These are phyloP conservation scores for Trichosurus vulpecula DNA, from an alignment of 2,797 vertebrate species.

Conservation along the genomic window DNA sequence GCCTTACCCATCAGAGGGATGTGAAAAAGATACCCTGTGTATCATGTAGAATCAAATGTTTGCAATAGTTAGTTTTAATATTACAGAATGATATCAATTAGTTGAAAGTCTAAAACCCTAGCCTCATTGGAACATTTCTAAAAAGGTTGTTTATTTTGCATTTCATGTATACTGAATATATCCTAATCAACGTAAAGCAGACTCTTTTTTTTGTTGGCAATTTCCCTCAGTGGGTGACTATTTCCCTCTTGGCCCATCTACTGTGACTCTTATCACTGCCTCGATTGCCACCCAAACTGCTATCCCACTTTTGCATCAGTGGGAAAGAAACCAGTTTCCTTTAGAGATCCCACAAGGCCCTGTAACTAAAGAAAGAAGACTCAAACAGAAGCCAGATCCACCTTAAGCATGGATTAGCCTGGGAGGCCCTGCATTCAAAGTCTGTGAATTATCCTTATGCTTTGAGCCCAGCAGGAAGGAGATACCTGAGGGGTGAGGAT, in stretches of 20 bases:
- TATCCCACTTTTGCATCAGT: not conserved
- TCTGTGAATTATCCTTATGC: not conserved
- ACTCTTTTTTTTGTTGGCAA: not conserved
- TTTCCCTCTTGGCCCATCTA: not conserved
- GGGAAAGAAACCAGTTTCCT: not conserved
- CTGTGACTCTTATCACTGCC: not conserved
- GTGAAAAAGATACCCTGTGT: too few species aligned
- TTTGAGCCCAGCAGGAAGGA: not conserved
- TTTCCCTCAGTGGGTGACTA: not conserved
- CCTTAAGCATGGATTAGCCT: not conserved
- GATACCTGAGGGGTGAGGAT: not conserved
- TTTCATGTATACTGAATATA: not conserved
- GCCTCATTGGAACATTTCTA: not conserved
- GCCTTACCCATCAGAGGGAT: not conserved
- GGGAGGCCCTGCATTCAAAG: not conserved
- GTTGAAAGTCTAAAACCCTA: not conserved
- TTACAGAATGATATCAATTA: not conserved
- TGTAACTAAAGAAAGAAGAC: not conserved
- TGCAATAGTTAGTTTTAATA: not conserved
- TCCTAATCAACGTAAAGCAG: not conserved
- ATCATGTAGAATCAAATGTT: not conserved
- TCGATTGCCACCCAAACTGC: not conserved
- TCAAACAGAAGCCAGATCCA: not conserved
- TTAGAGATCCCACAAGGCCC: not conserved
- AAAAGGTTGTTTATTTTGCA: not conserved